Evolutionary conservation across 2,113 vertebrate species (phyloP).

Genomic region (Coptodon bakossiorum): DNA sequence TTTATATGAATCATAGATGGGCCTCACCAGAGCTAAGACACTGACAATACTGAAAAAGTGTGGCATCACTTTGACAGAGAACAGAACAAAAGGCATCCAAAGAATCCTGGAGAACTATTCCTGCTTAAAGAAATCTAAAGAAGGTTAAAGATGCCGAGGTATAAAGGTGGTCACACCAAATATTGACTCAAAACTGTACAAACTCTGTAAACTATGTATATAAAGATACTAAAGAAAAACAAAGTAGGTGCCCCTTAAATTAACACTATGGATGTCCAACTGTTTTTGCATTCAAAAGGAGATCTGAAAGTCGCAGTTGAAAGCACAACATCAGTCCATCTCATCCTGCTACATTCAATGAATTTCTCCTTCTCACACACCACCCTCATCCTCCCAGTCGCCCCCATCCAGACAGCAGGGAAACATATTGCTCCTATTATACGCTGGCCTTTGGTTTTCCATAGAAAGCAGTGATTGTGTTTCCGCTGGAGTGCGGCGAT

Average conservation of each 20-base stretch:
- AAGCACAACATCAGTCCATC: neutral
- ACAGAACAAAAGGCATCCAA: neutral
- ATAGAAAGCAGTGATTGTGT: constrained; percentile 35
- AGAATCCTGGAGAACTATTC: neutral
- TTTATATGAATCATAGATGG: neutral
- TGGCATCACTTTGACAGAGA: neutral
- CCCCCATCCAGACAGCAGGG: neutral
- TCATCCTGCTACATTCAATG: neutral
- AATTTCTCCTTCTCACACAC: neutral
- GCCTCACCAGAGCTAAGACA: neutral
- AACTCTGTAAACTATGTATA: neutral
- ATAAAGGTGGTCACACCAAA: neutral
- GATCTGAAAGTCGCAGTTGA: neutral
- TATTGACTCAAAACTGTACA: neutral
- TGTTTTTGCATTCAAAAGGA: neutral
- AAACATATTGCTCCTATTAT: constrained; percentile 28
- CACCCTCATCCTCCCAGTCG: neutral
- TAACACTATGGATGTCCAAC: neutral
- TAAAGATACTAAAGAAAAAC: neutral
- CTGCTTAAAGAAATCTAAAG: neutral
- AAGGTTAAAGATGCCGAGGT: neutral
- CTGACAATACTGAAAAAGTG: neutral
- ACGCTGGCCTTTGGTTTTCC: constrained; percentile 20
- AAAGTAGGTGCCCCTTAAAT: neutral
- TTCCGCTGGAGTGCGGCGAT: constrained; percentile 26